Conservation (phyloP, 2,888 invertebrate species). For the Platypus cylindrus region DNA sequence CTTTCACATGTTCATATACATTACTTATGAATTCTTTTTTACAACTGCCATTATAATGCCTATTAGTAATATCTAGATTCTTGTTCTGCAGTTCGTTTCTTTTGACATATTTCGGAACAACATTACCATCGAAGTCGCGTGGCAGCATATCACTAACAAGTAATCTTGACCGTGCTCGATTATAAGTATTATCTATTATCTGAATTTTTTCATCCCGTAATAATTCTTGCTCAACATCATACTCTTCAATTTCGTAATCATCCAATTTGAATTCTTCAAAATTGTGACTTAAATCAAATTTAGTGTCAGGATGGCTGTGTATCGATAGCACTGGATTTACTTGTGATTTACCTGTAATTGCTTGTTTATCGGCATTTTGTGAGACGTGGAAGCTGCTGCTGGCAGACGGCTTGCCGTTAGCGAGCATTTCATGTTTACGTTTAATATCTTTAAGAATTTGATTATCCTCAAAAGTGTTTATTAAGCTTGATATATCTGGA, state of each 20-base stretch:
- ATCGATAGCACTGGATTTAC: slow-evolving; percentile 31
- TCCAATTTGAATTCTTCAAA: slow-evolving; percentile 71
- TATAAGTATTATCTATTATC: slow-evolving; percentile 1
- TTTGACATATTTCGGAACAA: slow-evolving; percentile 24
- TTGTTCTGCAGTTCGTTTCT: slow-evolving; percentile 29
- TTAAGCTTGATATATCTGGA: slow-evolving; percentile 45
- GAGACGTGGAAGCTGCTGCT: slow-evolving; percentile 34
- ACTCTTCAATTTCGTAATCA: slow-evolving; percentile 49
- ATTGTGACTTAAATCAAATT: slow-evolving; percentile 59
- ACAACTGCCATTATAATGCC: too few relatives aligned
- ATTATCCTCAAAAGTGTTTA: slow-evolving; percentile 34
- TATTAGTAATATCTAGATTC: too few relatives aligned
- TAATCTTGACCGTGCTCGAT: slow-evolving; percentile 14
- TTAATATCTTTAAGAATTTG: slow-evolving; percentile 45
- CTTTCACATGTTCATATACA: slow-evolving; percentile 3
- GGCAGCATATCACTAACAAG: slow-evolving; percentile 27
- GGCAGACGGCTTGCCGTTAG: slow-evolving; percentile 18
- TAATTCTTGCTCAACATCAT: slow-evolving; percentile 23
- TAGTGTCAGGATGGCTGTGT: too few relatives aligned
- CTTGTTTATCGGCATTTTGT: slow-evolving; percentile 31
- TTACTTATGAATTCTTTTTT: slow-evolving; percentile 30
- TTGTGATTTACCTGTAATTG: slow-evolving; percentile 4
- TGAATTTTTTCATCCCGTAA: slow-evolving; percentile 14
- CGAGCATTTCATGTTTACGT: slow-evolving; percentile 22
- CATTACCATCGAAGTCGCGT: slow-evolving; percentile 22